Evolutionary conservation across 2,888 invertebrate genomes (phyloP), one percentile per base, ranked within the genome.

Genomic region (Dusona sp.): DNA sequence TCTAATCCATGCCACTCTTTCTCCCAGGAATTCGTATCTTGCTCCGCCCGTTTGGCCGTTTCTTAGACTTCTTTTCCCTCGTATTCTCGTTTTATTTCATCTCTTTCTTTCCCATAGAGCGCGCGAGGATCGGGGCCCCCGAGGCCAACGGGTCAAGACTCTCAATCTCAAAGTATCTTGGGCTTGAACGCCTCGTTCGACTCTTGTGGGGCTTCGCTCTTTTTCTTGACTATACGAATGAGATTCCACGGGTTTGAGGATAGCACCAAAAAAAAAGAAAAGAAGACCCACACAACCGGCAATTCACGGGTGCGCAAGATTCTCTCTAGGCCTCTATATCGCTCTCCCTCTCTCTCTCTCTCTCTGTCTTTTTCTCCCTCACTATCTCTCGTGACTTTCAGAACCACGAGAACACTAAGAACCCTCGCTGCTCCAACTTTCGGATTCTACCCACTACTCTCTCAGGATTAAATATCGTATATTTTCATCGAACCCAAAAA

Each of bases 101-200:
- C 86, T 86, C 84, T 85, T 77, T 80, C 79, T 77, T 81, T 84
- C 77, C 68, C 73, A 80, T 83, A 70, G 86, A 83, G 33, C 42
- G 72, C 11, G 42, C 61, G 36, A 72, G 11, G 9, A 72, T 61
- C 29, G 73, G 81, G 70, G 45, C 57, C 75, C 75, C 75, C 84
- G 87, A 82, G 87, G 85, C 84, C 79, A 87, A 79, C 84, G 87
- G 84, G 86, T 86, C 83, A 86, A 83, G 86, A 86, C 86, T 86
- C 86, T 83, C 86, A 78, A 86, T 86, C 83, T 83, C 80, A 61
- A 80, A 73, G 79, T 86, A 83, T 83, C 83, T 81, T 68, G 83
- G 79, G 65, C 57, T 45, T 57, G 80, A 80, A 73, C 65, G 77
- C 73, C 51, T 68, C 74, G 61, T 83, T 80, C 70, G 33, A 65